phyloP scores from a whole-genome alignment of 1,140 invertebrate genomes.

The Macrobrachium nipponense region DNA sequence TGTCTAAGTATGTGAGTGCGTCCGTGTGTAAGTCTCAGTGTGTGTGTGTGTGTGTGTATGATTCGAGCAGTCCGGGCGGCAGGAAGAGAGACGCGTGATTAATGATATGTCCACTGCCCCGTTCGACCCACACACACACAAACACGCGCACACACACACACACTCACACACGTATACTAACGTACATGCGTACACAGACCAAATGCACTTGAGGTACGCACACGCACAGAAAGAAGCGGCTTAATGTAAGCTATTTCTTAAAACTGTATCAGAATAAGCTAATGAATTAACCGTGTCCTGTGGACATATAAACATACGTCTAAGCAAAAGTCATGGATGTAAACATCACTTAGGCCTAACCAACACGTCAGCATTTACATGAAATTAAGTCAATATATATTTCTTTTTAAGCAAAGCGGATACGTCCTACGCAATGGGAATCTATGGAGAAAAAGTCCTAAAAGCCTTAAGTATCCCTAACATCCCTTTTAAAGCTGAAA shows the following conservation, averaged over 20 bases:
- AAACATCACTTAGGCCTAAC: too few relatives aligned
- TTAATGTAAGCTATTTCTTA: background rate
- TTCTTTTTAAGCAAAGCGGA: too few relatives aligned
- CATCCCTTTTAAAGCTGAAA: too few relatives aligned
- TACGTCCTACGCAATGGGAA: too few relatives aligned
- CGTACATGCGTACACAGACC: background rate
- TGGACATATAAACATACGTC: too few relatives aligned
- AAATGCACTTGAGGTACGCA: background rate
- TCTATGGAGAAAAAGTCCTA: too few relatives aligned
- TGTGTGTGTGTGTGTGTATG: conserved; percentile 22
- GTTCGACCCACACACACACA: conserved; percentile 31
- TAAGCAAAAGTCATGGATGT: too few relatives aligned
- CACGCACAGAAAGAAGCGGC: background rate
- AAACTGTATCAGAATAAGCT: background rate
- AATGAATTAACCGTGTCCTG: too few relatives aligned
- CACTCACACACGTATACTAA: conserved; percentile 8
- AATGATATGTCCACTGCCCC: conserved; percentile 53
- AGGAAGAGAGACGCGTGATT: conserved; percentile 56
- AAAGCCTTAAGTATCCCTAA: too few relatives aligned
- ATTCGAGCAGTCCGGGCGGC: conserved; percentile 46
- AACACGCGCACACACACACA: conserved; percentile 27
- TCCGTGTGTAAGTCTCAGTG: background rate
- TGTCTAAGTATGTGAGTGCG: conserved; percentile 2
- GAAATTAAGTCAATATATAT: too few relatives aligned
- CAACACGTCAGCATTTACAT: too few relatives aligned